Percentiles rank a stretch among this genome's conserved stretches.
phyloP scores from a whole-genome alignment of 2,888 invertebrate genomes.

The Hydriomena furcata region DNA sequence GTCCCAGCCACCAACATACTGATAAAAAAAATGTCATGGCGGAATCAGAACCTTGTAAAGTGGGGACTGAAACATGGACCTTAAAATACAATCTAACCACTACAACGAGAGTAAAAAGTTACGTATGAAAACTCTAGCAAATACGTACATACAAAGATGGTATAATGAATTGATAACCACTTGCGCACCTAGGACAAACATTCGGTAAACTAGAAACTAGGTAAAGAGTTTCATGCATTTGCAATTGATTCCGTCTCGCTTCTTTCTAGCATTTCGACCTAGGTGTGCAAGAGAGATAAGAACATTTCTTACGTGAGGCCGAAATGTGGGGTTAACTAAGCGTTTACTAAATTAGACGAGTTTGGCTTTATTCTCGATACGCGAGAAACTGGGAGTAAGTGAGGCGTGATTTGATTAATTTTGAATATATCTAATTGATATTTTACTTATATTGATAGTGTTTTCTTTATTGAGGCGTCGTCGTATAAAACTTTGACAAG shows the following conservation, averaged over 20 bases:
- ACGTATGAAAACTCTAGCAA: conserved; percentile 68
- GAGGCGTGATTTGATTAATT: not conserved
- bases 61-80: conserved; percentile 38
- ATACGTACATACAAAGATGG: conserved; percentile 46
- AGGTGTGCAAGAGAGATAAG: not conserved
- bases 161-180: conserved; percentile 7
- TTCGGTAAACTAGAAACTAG: no score
- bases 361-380: no score
- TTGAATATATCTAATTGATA: no score
- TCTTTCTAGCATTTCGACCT: no score
- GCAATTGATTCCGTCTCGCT: no score
- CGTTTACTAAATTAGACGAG: not conserved
- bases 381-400: not conserved
- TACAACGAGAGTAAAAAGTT: conserved; percentile 62
- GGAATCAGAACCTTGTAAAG: conserved; percentile 14
- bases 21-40: conserved; percentile 28
- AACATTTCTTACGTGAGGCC: conserved; percentile 24
- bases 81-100: conserved; percentile 51
- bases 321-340: conserved; percentile 20
- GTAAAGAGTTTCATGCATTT: no score
- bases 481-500: conserved; percentile 19
- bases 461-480: conserved; percentile 2
- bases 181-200: not conserved
- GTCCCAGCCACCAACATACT: conserved; percentile 8
- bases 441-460: not conserved